These are phyloP conservation scores for pig (Sus scrofa) DNA, from an alignment of 2,113 vertebrate species.

Conservation along the genomic window T2T-Sscrofa CM000830.6:62703001-62703500, in stretches of 20 bases:
- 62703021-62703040: no score
- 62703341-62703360: background rate
- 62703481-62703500: background rate
- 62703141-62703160: no score
- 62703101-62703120: no score
- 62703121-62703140: no score
- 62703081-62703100: no score
- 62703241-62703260: conserved; percentile 25
- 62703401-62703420: background rate
- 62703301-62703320: background rate
- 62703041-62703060: no score
- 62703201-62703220: no score
- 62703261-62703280: background rate
- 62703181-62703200: no score
- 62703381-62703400: background rate
- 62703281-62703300: background rate
- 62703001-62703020: no score
- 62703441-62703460: background rate
- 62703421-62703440: background rate
- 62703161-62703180: no score
- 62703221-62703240: background rate
- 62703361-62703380: background rate
- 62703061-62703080: no score
- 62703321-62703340: background rate
- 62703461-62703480: background rate